Conservation (phyloP, 2,797 vertebrate genomes). For the Pteropus rufus region DNA sequence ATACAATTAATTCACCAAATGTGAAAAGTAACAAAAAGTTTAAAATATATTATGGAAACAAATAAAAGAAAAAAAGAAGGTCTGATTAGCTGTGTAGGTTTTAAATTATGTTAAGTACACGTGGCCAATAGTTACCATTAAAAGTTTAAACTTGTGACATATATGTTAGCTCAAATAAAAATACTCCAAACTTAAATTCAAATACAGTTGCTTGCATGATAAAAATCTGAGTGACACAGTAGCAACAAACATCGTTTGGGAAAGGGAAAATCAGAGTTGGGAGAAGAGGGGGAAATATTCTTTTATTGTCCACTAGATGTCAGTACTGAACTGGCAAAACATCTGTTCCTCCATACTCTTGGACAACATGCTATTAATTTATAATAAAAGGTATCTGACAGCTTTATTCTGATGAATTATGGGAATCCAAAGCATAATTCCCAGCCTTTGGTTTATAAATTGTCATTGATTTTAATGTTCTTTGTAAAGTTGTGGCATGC, state of each 20-base stretch:
- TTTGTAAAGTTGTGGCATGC: conserved; percentile 87
- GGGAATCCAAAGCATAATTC: conserved; percentile 85
- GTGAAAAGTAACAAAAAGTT: neutral
- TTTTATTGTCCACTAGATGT: conserved; percentile 82
- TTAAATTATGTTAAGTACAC: neutral
- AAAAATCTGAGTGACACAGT: conserved; percentile 12
- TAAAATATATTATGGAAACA: neutral
- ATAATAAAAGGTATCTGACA: conserved; percentile 88
- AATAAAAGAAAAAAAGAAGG: neutral
- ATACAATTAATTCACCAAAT: neutral
- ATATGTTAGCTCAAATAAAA: neutral
- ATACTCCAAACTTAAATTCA: neutral
- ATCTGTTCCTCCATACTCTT: neutral
- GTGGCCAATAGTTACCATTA: neutral
- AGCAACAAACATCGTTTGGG: neutral
- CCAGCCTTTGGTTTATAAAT: conserved; percentile 87
- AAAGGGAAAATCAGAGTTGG: neutral
- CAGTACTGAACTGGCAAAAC: conserved; percentile 81
- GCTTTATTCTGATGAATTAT: conserved; percentile 88
- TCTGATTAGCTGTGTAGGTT: neutral
- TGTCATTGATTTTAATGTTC: conserved; percentile 90
- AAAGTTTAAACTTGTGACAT: neutral
- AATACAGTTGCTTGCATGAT: neutral
- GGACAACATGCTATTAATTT: conserved; percentile 81
- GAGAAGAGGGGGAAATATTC: neutral